Base-by-base conservation (phyloP, 1,140 invertebrate genomes). In the Cyrtorhinus lividipennis region DNA sequence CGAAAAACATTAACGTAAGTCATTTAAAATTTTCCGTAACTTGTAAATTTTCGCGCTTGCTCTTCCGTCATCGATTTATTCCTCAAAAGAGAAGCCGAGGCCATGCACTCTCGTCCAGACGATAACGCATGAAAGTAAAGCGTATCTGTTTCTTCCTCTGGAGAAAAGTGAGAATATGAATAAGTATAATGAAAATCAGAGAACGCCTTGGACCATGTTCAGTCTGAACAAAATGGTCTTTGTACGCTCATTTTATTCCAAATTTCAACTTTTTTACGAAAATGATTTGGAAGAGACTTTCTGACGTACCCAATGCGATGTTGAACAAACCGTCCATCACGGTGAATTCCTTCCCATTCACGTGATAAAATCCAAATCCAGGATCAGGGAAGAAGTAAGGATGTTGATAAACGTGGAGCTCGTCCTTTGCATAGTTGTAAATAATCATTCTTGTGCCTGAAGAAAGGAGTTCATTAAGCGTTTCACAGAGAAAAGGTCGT, bases 341-440 rank as follows among this genome's bases (percentile, higher is more conserved):
- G 13, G 64, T 64, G 53, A 66, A 66, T 24, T 62, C 62, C 1
- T 45, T 27, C 15, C 63, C 63, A 10, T 62, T 66, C n/a, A 66
- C 46, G 20, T 66, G 48, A 57, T 63, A 68, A 18, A 64, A 57
- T 0, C 66, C 61, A 18, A 26, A 61, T 1, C 44, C 22, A 15
- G 67, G 67, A 58, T 66, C 60, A 2, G 67, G 67, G 45, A 65
- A 66, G 62, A 68, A 68, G 45, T 62, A 61, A 0, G 63, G 62
- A 45, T 63, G 59, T 22, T 62, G 30, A 10, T 65, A 24, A 1
- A 53, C 27, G 62, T 66, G 62, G 26, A 61, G 59, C n/a, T 59
- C 56, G 24, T 66, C 61, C 10, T 61, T 48, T 13, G 61, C 23
- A 18, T 38, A 58, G 15, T 56, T 44, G 27, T 67, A 67, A 22